A percentile compares a stretch with the other conserved stretches of the same genome.
phyloP scores from a whole-genome alignment of 23 tunicate genomes.

The Trididemnum miniatum region DNA sequence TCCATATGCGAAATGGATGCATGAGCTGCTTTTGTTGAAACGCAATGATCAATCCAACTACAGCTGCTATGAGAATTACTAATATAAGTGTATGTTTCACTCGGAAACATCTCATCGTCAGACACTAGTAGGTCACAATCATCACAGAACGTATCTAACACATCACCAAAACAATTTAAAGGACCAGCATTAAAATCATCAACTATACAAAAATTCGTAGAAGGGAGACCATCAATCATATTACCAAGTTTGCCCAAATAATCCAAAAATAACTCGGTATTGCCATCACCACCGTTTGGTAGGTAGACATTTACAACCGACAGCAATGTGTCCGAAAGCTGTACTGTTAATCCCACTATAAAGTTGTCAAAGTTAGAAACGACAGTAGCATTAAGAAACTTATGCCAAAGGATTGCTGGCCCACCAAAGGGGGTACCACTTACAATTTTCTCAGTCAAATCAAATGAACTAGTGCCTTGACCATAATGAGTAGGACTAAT shows the following conservation, averaged over 20 bases:
- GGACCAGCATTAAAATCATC: neutral
- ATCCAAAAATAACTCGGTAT: no score
- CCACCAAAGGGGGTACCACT: neutral
- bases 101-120: no score
- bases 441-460: neutral
- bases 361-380: neutral
- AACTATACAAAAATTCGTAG: neutral
- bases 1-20: no score
- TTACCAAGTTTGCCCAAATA: neutral
- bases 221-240: neutral
- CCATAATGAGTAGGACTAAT: neutral
- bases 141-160: neutral
- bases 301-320: neutral
- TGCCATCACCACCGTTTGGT: neutral
- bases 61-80: no score
- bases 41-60: no score
- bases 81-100: no score
- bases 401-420: neutral
- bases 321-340: neutral
- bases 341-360: neutral
- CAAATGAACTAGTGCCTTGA: neutral
- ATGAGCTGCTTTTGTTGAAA: no score
- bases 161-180: neutral
- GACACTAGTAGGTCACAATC: no score
- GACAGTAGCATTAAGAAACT: neutral